Conservation (phyloP, 2,797 vertebrate species). For the Thripadectes ignobilis region DNA sequence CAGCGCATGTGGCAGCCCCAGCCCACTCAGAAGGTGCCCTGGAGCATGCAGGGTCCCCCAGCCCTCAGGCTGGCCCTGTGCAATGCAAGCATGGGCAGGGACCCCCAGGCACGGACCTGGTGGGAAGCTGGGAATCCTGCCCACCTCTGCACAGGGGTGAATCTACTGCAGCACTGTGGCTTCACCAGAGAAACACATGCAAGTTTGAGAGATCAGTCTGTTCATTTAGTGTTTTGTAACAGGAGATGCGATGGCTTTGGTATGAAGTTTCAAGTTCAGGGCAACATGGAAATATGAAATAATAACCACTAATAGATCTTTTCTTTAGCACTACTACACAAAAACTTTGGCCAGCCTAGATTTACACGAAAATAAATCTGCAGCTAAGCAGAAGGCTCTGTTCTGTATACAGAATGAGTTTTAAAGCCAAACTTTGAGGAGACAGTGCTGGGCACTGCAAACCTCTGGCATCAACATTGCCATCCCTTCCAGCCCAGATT, state of each 20-base stretch:
- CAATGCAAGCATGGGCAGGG: neutral
- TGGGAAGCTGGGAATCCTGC: neutral
- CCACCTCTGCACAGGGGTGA: rapidly evolving
- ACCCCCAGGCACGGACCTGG: rapidly evolving
- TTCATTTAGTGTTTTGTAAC: rapidly evolving
- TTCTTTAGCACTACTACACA: neutral
- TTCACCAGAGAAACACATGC: neutral
- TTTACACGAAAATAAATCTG: neutral
- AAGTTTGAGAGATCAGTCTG: neutral
- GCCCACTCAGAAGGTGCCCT: neutral
- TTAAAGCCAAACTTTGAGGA: slow-evolving; percentile 14
- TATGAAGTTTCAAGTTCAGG: neutral
- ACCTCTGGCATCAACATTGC: neutral
- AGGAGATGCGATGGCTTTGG: rapidly evolving
- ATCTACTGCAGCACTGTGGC: neutral
- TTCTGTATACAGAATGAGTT: neutral
- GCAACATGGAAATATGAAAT: neutral
- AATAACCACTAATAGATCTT: neutral
- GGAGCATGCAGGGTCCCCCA: neutral
- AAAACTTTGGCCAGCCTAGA: neutral
- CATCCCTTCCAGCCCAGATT: neutral
- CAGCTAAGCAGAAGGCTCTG: neutral
- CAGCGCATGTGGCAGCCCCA: rapidly evolving
- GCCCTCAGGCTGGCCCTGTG: rapidly evolving
- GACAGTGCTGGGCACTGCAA: neutral